Percentiles rank a stretch among this genome's conserved stretches.
phyloP scores from a whole-genome alignment of 2,888 invertebrate genomes.

The Lysandra coridon region DNA sequence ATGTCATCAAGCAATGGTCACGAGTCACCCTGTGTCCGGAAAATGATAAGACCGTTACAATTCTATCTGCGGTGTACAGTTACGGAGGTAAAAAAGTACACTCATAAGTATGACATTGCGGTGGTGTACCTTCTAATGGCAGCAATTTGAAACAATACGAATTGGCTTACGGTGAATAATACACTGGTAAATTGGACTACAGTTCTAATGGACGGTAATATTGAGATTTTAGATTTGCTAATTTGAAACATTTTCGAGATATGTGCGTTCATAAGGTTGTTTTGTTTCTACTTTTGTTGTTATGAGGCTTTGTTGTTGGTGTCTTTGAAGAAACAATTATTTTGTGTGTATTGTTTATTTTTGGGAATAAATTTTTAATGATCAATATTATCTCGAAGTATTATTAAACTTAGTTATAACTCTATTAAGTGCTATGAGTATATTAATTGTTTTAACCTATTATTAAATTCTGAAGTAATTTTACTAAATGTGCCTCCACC shows the following conservation, averaged over 20 bases:
- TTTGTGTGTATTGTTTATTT: background rate
- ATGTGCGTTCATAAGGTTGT: background rate
- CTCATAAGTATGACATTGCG: constrained; percentile 37
- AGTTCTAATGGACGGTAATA: background rate
- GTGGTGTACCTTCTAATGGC: constrained; percentile 62
- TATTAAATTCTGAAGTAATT: background rate
- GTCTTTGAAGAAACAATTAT: background rate
- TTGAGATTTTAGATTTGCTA: constrained; percentile 15
- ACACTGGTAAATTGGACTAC: constrained; percentile 34
- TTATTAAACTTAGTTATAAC: no score
- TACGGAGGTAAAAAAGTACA: constrained; percentile 30
- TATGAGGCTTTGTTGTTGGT: background rate
- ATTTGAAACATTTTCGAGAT: constrained; percentile 9
- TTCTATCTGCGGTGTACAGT: constrained; percentile 31
- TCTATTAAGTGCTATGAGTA: no score
- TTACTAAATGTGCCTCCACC: background rate
- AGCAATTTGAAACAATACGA: constrained; percentile 68
- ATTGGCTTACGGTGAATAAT: constrained; percentile 70
- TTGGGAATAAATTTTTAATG: background rate
- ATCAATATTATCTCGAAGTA: no score
- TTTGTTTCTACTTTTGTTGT: background rate
- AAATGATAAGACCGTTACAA: constrained; percentile 31
- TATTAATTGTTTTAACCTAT: no score
- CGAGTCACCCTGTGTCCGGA: constrained; percentile 28
- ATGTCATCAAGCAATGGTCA: constrained; percentile 19